Percentiles rank a stretch among this genome's conserved stretches.
These are phyloP conservation scores for Centropyge bicolor DNA, from an alignment of 2,797 vertebrate genomes.

Conservation along the genomic window DNA sequence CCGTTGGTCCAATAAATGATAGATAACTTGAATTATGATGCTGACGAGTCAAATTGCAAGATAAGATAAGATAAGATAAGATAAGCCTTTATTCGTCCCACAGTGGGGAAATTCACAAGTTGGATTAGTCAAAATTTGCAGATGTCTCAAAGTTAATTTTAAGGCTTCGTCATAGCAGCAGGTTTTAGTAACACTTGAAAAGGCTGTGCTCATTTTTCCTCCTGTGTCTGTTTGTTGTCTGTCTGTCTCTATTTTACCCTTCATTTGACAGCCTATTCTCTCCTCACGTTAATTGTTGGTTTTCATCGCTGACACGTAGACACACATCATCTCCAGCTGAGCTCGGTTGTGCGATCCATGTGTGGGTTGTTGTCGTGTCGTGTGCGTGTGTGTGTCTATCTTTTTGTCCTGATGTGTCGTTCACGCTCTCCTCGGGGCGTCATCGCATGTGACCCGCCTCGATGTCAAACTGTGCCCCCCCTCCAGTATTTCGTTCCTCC, in stretches of 20 bases:
- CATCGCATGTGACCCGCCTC: conserved; percentile 56
- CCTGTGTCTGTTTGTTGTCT: neutral
- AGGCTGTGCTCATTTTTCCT: neutral
- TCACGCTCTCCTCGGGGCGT: conserved; percentile 61
- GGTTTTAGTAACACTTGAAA: neutral
- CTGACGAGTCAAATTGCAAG: neutral
- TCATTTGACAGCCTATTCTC: conserved; percentile 32
- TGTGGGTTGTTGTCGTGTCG: conserved; percentile 42
- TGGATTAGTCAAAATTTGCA: too few relatives aligned
- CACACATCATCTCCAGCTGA: conserved; percentile 62
- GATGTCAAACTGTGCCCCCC: conserved; percentile 51
- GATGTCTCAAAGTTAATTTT: too few relatives aligned
- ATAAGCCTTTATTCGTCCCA: too few relatives aligned
- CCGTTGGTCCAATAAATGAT: too few relatives aligned
- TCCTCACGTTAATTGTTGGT: conserved; percentile 61
- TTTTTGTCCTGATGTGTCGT: conserved; percentile 43
- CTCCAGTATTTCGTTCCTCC: conserved; percentile 47
- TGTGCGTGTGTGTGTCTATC: conserved; percentile 25
- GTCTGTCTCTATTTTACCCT: conserved; percentile 35
- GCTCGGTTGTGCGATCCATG: conserved; percentile 18
- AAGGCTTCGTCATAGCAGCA: neutral
- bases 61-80: neutral
- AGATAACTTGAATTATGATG: neutral
- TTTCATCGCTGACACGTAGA: conserved; percentile 55
- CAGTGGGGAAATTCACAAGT: too few relatives aligned